Evolutionary conservation across 2,888 invertebrate species (phyloP).

Genomic region (Chymomyza procnemis): DNA sequence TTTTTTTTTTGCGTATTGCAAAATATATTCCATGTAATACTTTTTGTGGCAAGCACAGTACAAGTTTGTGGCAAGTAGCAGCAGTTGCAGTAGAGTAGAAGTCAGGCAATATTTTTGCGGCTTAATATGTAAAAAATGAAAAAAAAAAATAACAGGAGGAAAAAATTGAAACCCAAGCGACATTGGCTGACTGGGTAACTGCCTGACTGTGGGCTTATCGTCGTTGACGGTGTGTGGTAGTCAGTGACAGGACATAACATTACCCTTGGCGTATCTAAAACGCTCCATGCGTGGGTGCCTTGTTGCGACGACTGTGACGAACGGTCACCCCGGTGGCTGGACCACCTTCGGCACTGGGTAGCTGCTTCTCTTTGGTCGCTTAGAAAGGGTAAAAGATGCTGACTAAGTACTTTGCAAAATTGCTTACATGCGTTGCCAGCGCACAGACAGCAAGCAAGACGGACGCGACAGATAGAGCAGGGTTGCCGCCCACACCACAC

Average conservation of each 20-base stretch:
- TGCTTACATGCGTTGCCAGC: slow-evolving; percentile 62
- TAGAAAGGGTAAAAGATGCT: slow-evolving; percentile 65
- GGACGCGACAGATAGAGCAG: no score
- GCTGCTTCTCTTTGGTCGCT: no score
- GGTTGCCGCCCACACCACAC: not conserved
- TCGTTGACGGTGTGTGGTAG: slow-evolving; percentile 48
- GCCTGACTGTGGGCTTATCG: slow-evolving; percentile 58
- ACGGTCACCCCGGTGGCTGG: slow-evolving; percentile 54
- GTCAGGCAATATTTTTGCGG: slow-evolving; percentile 66
- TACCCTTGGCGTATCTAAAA: slow-evolving; percentile 65
- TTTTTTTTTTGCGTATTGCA: slow-evolving; percentile 28
- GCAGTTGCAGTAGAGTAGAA: not conserved
- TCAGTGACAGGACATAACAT: slow-evolving; percentile 74
- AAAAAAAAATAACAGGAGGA: slow-evolving; percentile 14
- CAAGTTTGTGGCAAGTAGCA: not conserved
- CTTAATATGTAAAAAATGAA: slow-evolving; percentile 61
- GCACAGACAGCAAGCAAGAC: no score
- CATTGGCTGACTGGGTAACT: slow-evolving; percentile 16
- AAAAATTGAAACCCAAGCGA: not conserved
- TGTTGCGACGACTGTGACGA: slow-evolving; percentile 29
- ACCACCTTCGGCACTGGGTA: slow-evolving; percentile 31
- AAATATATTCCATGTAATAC: slow-evolving; percentile 4
- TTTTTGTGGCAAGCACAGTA: slow-evolving; percentile 19
- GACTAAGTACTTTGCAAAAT: slow-evolving; percentile 74
- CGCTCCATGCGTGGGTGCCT: slow-evolving; percentile 60